Conservation (phyloP, 2,113 vertebrate genomes). For the Salvelinus sp. region DNA sequence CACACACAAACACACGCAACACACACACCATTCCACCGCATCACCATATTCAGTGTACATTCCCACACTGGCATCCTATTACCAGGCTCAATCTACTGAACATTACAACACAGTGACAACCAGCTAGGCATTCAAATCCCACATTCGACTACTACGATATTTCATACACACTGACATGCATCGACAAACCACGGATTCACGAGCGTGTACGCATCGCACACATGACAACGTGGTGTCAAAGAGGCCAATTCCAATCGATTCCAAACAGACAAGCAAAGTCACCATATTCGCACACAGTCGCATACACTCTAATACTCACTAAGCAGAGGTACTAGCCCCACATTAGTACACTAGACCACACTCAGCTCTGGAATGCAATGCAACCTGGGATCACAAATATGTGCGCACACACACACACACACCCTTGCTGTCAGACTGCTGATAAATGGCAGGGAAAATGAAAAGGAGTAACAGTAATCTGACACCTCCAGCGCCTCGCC, state of each 20-base stretch:
- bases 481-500: conserved; percentile 58
- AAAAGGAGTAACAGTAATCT: conserved; percentile 62
- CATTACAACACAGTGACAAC: neutral
- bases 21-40: neutral
- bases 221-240: no score
- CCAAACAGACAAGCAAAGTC: neutral
- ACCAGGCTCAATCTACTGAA: no score
- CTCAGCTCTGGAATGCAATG: conserved; percentile 13
- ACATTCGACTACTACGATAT: neutral
- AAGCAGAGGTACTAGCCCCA: neutral
- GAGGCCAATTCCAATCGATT: no score
- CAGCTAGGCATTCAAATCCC: no score
- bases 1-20: no score
- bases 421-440: conserved; percentile 23
- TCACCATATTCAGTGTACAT: no score
- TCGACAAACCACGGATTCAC: neutral
- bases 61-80: no score
- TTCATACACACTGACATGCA: conserved; percentile 1
- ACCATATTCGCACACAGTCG: no score
- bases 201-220: no score
- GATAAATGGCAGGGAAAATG: conserved; percentile 69
- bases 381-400: conserved; percentile 34
- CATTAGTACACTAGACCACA: conserved; percentile 54
- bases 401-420: conserved; percentile 17
- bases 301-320: no score